These are phyloP conservation scores for Trachymyrmex septentrionalis DNA, from an alignment of 1,140 invertebrate species.

Conservation along the genomic window DNA sequence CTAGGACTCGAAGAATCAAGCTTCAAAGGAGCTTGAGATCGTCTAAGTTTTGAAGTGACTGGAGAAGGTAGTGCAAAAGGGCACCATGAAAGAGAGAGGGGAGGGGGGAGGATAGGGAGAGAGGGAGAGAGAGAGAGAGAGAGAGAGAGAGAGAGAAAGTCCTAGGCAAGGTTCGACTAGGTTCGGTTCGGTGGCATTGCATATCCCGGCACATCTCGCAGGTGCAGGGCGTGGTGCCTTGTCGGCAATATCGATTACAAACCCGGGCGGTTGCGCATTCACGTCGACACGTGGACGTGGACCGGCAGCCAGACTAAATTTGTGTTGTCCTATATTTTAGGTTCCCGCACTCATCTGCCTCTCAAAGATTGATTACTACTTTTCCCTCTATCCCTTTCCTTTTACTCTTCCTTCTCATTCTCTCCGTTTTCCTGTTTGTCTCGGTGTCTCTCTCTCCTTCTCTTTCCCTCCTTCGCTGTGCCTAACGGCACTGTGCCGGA, in stretches of 20 bases:
- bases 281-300: slow-evolving; percentile 85
- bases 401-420: slow-evolving; percentile 20
- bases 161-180: slow-evolving; percentile 68
- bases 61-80: slow-evolving; percentile 33
- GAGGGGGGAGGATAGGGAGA: background rate
- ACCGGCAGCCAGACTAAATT: slow-evolving; percentile 84
- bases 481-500: slow-evolving; percentile 33
- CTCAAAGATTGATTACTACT: slow-evolving; percentile 87
- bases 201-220: slow-evolving; percentile 84
- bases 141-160: slow-evolving; percentile 24
- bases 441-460: background rate
- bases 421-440: background rate
- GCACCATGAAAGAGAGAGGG: background rate
- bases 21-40: slow-evolving; percentile 46
- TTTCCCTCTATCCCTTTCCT: slow-evolving; percentile 73
- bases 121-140: background rate
- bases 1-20: slow-evolving; percentile 33
- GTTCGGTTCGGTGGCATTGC: slow-evolving; percentile 81
- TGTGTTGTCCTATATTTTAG: slow-evolving; percentile 86
- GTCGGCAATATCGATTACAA: slow-evolving; percentile 87
- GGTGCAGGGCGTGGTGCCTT: slow-evolving; percentile 86
- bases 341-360: slow-evolving; percentile 85
- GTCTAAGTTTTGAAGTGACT: slow-evolving; percentile 32
- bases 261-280: slow-evolving; percentile 86
- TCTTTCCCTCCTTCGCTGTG: background rate